Base-by-base conservation (phyloP, 2,797 vertebrate species). In the Artibeus jamaicensis region DNA sequence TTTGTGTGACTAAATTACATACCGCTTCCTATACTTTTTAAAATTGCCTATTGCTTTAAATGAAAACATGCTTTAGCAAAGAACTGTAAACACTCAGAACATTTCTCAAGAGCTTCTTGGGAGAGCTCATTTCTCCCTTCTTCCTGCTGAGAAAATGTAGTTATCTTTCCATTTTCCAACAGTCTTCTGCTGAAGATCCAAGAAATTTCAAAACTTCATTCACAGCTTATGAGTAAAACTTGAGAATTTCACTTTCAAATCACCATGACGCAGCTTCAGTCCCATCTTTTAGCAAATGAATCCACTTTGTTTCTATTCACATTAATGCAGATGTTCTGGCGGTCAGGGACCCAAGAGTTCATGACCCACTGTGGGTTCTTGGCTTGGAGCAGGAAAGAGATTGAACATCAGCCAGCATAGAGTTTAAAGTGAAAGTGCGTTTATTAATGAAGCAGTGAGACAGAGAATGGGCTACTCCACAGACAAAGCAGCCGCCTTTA, bases 41-140 rank as follows among this genome's bases (percentile, higher is more conserved):
- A 84, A 93, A 93, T 90, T 86, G 24, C 67, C 55, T 32, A 57
- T 93, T 92, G 93, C 88, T 85, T 53, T 93, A 92, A 88, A 74
- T 93, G 91, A 97, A 96, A 96, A 95, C 89, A 91, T 82, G 50
- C 70, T 91, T 84, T 67, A 82, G 73, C 55, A 85, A 87, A 93
- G 71, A 87, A 85, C 79, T 55, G 16, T 92, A 87, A 94, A 86
- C 73, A 94, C 71, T 87, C 48, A 76, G 65, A 94, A 84, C 29
- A 32, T 42, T 87, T 85, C 68, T 93, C 89, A 79, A 89, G 74
- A 44, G 82, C 68, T n/a, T n/a, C n/a, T n/a, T n/a, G n/a, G n/a
- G n/a, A n/a, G n/a, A n/a, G n/a, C n/a, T n/a, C n/a, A n/a, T n/a
- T 19, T 73, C 55, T 95, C 37, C 39, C 37, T 71, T 82, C 65